Conservation (phyloP, 1,140 invertebrate species). For the Portunus trituberculatus region DNA sequence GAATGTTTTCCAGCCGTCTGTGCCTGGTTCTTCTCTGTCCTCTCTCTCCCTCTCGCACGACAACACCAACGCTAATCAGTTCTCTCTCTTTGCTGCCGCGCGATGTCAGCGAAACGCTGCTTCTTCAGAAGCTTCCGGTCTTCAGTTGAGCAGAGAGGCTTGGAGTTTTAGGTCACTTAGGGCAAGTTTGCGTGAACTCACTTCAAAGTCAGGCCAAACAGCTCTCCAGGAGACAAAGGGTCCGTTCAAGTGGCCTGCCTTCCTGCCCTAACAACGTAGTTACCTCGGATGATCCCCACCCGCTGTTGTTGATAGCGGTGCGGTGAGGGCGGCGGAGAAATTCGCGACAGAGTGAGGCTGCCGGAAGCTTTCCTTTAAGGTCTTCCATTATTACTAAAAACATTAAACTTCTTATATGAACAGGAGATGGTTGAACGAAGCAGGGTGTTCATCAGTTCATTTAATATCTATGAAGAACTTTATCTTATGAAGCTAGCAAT, state of each 20-base stretch:
- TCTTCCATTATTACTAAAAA: neutral
- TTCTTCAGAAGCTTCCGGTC: neutral
- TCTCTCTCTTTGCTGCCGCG: neutral
- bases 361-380: neutral
- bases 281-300: neutral
- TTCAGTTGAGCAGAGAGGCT: neutral
- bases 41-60: neutral
- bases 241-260: neutral
- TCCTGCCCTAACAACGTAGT: neutral
- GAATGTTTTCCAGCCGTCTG: too few relatives aligned
- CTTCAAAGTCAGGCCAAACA: conserved; percentile 1
- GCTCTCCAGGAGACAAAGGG: conserved; percentile 8
- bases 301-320: neutral
- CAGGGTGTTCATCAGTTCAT: neutral
- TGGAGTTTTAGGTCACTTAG: conserved; percentile 13
- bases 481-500: neutral
- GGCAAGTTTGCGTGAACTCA: conserved; percentile 20
- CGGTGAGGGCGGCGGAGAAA: neutral
- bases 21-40: neutral
- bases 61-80: neutral
- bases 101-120: neutral
- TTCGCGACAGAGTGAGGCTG: neutral
- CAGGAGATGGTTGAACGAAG: neutral
- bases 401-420: neutral
- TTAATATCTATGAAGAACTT: neutral